Evolutionary conservation across 2,888 invertebrate genomes (phyloP).

Genomic region (Hypsopygia costalis): DNA sequence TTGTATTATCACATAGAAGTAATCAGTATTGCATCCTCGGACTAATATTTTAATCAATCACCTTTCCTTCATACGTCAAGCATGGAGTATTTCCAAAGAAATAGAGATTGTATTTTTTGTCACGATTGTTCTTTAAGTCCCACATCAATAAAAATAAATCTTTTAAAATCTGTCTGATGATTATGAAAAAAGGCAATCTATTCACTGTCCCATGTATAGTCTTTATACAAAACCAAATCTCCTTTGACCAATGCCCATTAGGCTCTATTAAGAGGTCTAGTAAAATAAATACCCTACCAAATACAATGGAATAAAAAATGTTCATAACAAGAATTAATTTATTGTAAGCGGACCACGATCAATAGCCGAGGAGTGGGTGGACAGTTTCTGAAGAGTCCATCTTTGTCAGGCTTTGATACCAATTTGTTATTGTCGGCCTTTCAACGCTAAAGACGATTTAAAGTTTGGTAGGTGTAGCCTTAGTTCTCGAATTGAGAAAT

Average conservation of each 20-base stretch:
- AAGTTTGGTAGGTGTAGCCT: constrained; percentile 67
- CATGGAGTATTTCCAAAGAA: too few relatives aligned
- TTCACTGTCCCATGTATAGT: constrained; percentile 15
- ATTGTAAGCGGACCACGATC: constrained; percentile 70
- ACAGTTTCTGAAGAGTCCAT: constrained; percentile 78
- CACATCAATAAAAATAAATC: background rate
- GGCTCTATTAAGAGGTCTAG: constrained; percentile 47
- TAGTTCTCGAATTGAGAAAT: constrained; percentile 27
- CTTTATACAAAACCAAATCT: constrained; percentile 18
- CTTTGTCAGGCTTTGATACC: constrained; percentile 79
- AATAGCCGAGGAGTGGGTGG: constrained; percentile 77
- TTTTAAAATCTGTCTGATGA: background rate
- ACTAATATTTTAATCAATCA: constrained; percentile 7
- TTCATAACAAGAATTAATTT: constrained; percentile 79
- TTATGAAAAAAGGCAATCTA: constrained; percentile 8
- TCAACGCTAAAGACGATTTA: constrained; percentile 69
- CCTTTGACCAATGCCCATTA: constrained; percentile 74
- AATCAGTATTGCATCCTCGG: constrained; percentile 45
- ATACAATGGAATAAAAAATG: constrained; percentile 73
- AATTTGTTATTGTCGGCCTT: constrained; percentile 77
- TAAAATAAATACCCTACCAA: constrained; percentile 63
- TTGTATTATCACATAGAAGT: constrained; percentile 50
- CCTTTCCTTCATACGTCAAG: background rate
- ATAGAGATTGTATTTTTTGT: too few relatives aligned
- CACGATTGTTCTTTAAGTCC: background rate